Percentiles rank a stretch among this genome's conserved stretches.
Conservation (phyloP, 2,113 vertebrate species). For the Gobius niger region DNA sequence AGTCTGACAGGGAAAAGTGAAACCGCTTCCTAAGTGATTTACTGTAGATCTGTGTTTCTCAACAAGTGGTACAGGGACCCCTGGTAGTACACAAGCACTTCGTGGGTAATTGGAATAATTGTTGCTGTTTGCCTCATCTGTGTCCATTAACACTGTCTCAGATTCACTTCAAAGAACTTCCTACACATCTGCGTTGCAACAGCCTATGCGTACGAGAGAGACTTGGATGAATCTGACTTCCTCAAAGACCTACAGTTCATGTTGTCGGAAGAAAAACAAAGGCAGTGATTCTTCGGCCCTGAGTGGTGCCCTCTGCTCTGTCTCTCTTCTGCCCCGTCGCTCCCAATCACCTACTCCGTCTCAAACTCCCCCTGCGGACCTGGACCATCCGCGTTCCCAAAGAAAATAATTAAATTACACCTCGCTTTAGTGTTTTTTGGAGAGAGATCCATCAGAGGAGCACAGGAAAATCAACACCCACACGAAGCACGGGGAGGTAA, state of each 20-base stretch:
- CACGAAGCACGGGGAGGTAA: constrained; percentile 25
- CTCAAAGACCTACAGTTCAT: constrained; percentile 21
- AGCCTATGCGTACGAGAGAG: constrained; percentile 19
- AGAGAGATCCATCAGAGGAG: constrained; percentile 42
- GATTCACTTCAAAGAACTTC: not conserved
- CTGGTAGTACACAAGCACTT: too few relatives aligned
- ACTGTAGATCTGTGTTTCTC: too few relatives aligned
- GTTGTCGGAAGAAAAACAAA: constrained; percentile 36
- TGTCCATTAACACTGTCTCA: not conserved
- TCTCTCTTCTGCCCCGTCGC: constrained; percentile 64
- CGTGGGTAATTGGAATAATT: too few relatives aligned
- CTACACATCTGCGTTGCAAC: not conserved
- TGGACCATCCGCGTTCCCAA: constrained; percentile 16
- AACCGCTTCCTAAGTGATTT: too few relatives aligned
- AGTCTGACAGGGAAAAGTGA: too few relatives aligned
- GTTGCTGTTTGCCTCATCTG: too few relatives aligned
- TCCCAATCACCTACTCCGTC: constrained; percentile 63
- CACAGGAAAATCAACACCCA: constrained; percentile 49
- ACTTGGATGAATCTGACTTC: constrained; percentile 15
- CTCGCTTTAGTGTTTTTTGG: constrained; percentile 36
- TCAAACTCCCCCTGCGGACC: constrained; percentile 55
- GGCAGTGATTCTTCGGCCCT: constrained; percentile 42
- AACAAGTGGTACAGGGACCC: too few relatives aligned
- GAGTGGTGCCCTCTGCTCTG: constrained; percentile 59
- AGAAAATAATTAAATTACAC: constrained; percentile 51